Evolutionary conservation across 1,140 invertebrate genomes (phyloP).

Genomic region (Drosophila sproati): DNA sequence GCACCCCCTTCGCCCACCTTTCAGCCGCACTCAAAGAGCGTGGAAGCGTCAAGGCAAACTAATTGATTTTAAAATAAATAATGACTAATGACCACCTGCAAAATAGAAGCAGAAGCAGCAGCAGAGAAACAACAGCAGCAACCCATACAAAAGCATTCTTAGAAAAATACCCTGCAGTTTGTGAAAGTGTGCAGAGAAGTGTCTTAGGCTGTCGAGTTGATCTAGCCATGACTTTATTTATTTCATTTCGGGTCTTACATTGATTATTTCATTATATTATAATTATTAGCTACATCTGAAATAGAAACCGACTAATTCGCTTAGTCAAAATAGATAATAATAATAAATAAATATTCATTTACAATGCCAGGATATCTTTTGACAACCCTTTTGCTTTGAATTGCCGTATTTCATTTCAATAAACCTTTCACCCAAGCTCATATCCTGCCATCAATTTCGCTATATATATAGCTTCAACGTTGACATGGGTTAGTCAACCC

Average conservation of each 20-base stretch:
- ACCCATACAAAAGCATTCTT: slow-evolving; percentile 1
- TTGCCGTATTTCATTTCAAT: slow-evolving; percentile 44
- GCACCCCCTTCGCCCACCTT: slow-evolving; percentile 5
- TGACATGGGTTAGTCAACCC: slow-evolving; percentile 24
- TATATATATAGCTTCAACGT: slow-evolving; percentile 29
- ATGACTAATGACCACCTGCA: slow-evolving; percentile 80
- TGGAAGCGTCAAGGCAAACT: slow-evolving; percentile 65
- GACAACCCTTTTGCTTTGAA: not conserved
- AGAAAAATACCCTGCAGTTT: slow-evolving; percentile 6
- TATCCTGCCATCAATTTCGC: slow-evolving; percentile 41
- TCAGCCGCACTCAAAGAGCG: not conserved
- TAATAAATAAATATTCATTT: not conserved
- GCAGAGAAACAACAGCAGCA: not conserved
- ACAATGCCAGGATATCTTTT: slow-evolving; percentile 12
- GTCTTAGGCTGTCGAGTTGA: no score
- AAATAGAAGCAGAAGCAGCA: slow-evolving; percentile 35
- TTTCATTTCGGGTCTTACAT: no score
- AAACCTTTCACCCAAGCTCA: slow-evolving; percentile 15
- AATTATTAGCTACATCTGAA: no score
- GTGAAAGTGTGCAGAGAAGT: not conserved
- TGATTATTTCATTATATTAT: no score
- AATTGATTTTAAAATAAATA: slow-evolving; percentile 83
- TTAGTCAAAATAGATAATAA: not conserved
- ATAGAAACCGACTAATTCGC: no score
- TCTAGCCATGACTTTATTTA: no score